Conservation (phyloP, 1,140 invertebrate species). For the Stratiolaelaps scimitus region DNA sequence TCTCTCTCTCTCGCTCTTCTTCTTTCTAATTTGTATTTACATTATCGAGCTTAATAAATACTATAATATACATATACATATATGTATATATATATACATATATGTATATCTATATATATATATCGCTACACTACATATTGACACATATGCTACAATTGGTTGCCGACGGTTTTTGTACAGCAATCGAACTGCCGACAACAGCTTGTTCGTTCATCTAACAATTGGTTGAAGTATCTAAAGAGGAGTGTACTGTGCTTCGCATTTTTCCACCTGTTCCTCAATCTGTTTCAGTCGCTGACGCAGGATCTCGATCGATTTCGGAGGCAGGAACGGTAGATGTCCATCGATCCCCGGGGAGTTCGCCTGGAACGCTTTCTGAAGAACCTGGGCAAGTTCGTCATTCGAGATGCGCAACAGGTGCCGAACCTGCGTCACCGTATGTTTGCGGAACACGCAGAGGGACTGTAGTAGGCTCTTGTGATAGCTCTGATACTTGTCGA, state of each 20-base stretch:
- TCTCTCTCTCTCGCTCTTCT: too few relatives aligned
- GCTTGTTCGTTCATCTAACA: too few relatives aligned
- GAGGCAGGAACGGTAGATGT: slow-evolving; percentile 14
- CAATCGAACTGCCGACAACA: too few relatives aligned
- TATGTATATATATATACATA: too few relatives aligned
- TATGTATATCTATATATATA: too few relatives aligned
- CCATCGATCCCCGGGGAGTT: slow-evolving; percentile 17
- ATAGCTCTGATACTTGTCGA: slow-evolving; percentile 70
- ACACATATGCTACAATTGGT: too few relatives aligned
- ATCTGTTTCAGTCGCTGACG: slow-evolving; percentile 11
- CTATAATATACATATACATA: too few relatives aligned
- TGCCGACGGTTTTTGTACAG: too few relatives aligned
- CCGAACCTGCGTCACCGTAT: slow-evolving; percentile 54
- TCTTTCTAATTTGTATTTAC: too few relatives aligned
- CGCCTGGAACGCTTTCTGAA: slow-evolving; percentile 20
- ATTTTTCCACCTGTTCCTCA: slow-evolving; percentile 25
- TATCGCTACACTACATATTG: too few relatives aligned
- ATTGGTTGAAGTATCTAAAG: not conserved
- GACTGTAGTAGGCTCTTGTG: slow-evolving; percentile 61
- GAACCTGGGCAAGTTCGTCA: slow-evolving; percentile 1
- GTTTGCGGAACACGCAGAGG: slow-evolving; percentile 61
- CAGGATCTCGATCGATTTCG: slow-evolving; percentile 17
- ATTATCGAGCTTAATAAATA: too few relatives aligned
- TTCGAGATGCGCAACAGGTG: slow-evolving; percentile 42
- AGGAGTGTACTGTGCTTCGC: slow-evolving; percentile 24